phyloP scores from a whole-genome alignment of 2,888 invertebrate genomes.

The Agrotis puta region DNA sequence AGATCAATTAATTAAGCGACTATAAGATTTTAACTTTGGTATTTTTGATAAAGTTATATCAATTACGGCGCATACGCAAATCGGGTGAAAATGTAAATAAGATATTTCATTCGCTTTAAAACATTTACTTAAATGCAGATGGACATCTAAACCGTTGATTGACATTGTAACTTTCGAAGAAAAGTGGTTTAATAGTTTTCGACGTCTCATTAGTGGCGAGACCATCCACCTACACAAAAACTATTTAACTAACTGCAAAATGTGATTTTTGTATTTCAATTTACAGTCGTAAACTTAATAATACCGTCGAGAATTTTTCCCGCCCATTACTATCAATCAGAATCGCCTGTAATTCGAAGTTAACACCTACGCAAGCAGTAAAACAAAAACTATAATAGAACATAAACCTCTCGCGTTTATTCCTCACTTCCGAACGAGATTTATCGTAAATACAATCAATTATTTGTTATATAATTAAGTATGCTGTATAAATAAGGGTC shows the following conservation, averaged over 20 bases:
- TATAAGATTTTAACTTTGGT: slow-evolving; percentile 14
- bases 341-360: slow-evolving; percentile 80
- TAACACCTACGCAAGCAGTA: slow-evolving; percentile 82
- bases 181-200: slow-evolving; percentile 50
- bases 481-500: slow-evolving; percentile 67
- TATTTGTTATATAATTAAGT: slow-evolving; percentile 64
- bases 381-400: slow-evolving; percentile 70
- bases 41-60: slow-evolving; percentile 25
- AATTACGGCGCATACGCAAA: slow-evolving; percentile 13
- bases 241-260: slow-evolving; percentile 64
- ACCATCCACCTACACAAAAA: slow-evolving; percentile 55
- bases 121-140: slow-evolving; percentile 45
- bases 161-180: slow-evolving; percentile 56
- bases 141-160: slow-evolving; percentile 41
- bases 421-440: slow-evolving; percentile 58
- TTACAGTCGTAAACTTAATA: slow-evolving; percentile 74
- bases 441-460: slow-evolving; percentile 66
- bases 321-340: slow-evolving; percentile 80
- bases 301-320: slow-evolving; percentile 69
- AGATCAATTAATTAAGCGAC: slow-evolving; percentile 53
- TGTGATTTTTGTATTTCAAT: slow-evolving; percentile 71
- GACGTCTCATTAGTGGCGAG: slow-evolving; percentile 49
- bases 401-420: slow-evolving; percentile 51
- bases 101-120: slow-evolving; percentile 3
- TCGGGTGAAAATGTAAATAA: slow-evolving; percentile 20